A percentile compares a stretch with the other conserved stretches of the same genome.
Conservation (phyloP, 35 echinoderm and acorn worm species). For the Heliocidaris tuberculata region DNA sequence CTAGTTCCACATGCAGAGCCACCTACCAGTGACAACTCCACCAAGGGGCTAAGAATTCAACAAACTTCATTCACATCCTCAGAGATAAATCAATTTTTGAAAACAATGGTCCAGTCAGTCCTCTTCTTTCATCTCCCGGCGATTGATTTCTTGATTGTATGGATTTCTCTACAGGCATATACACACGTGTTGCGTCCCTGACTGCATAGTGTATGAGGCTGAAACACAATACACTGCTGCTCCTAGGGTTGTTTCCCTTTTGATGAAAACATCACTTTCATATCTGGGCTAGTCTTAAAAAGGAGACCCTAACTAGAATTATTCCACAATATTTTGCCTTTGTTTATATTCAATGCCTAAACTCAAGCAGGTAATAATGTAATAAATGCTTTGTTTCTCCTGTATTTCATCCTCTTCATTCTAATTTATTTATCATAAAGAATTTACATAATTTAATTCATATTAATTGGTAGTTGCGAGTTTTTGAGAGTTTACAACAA, state of each 20-base stretch:
- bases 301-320: neutral
- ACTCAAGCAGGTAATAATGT: too few species aligned
- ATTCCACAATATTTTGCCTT: too few species aligned
- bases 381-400: too few species aligned
- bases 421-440: too few species aligned
- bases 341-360: too few species aligned
- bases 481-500: neutral
- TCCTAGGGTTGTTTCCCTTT: neutral
- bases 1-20: neutral
- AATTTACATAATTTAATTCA: too few species aligned
- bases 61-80: conserved; percentile 3
- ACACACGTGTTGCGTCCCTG: conserved; percentile 6
- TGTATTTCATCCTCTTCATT: too few species aligned
- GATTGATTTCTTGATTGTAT: conserved; percentile 6
- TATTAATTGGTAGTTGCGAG: too few species aligned
- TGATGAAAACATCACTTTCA: conserved; percentile 11
- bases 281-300: neutral
- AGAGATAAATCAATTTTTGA: neutral
- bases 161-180: neutral
- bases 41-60: neutral
- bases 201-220: neutral
- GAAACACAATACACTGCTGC: neutral
- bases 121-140: neutral
- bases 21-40: neutral
- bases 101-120: neutral